Conservation (phyloP, 2,797 vertebrate genomes). For the Novumbra hubbsi region DNA sequence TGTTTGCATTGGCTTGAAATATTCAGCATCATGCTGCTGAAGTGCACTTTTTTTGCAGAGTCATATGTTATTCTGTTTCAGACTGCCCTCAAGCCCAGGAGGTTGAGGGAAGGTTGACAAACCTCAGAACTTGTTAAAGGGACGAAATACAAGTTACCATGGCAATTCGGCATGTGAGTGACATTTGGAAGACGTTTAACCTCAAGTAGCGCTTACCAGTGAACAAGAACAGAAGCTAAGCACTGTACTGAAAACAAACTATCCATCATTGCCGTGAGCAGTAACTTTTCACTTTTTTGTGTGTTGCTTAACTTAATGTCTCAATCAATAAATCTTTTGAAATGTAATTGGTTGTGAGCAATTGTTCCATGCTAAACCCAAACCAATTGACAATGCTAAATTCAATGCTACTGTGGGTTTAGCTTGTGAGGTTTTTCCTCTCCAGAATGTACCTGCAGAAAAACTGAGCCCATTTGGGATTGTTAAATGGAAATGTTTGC, state of each 20-base stretch:
- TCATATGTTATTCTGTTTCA: background rate
- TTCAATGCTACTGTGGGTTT: constrained; percentile 5
- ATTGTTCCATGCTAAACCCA: constrained; percentile 39
- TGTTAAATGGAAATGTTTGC: constrained; percentile 24
- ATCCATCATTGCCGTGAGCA: constrained; percentile 17
- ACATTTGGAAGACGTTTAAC: constrained; percentile 46
- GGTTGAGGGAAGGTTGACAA: constrained; percentile 6
- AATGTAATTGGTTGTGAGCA: constrained; percentile 50
- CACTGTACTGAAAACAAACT: background rate
- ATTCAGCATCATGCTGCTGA: background rate
- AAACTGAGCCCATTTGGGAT: constrained; percentile 4
- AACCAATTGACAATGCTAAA: constrained; percentile 49
- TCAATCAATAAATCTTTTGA: constrained; percentile 54
- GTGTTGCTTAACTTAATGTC: constrained; percentile 29
- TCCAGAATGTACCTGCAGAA: constrained; percentile 26
- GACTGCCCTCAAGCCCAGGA: constrained; percentile 23
- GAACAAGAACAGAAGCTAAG: background rate
- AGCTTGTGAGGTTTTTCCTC: constrained; percentile 44
- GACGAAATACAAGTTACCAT: constrained; percentile 56
- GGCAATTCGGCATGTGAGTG: constrained; percentile 38
- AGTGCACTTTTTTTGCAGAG: background rate
- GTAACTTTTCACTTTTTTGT: constrained; percentile 16
- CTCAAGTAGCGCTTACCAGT: constrained; percentile 35
- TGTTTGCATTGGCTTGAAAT: background rate
- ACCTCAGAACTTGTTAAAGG: constrained; percentile 30